phyloP scores from a whole-genome alignment of 2,888 invertebrate genomes.

The Oscheius sp. region DNA sequence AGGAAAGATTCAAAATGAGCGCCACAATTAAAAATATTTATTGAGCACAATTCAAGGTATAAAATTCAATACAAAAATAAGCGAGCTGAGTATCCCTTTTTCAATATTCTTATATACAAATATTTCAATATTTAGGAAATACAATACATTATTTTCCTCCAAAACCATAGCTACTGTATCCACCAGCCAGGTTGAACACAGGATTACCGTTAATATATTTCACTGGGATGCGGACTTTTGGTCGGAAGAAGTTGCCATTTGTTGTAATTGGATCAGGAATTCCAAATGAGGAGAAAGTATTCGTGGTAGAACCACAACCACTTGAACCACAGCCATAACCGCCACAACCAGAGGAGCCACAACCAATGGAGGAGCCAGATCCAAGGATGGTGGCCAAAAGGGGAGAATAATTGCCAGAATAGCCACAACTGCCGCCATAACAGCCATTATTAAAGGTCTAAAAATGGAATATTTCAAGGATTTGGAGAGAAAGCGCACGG shows the following conservation, averaged over 20 bases:
- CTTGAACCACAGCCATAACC: neutral
- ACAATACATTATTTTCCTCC: no score
- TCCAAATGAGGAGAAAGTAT: conserved; percentile 7
- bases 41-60: no score
- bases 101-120: no score
- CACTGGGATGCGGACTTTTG: neutral
- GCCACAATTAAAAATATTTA: no score
- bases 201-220: conserved; percentile 16
- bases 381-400: neutral
- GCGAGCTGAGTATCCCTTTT: no score
- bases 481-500: neutral
- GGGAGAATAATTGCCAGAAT: neutral
- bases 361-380: conserved; percentile 3
- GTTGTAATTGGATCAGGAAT: conserved; percentile 15
- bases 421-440: conserved; percentile 2
- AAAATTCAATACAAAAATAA: no score
- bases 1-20: no score
- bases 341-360: neutral
- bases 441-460: conserved; percentile 15
- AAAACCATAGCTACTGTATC: conserved; percentile 6
- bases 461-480: neutral
- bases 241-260: conserved; percentile 3
- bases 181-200: conserved; percentile 3
- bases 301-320: neutral
- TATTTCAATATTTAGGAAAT: no score